Base-by-base conservation (phyloP, 2,797 vertebrate genomes). In the Morelia viridis region DNA sequence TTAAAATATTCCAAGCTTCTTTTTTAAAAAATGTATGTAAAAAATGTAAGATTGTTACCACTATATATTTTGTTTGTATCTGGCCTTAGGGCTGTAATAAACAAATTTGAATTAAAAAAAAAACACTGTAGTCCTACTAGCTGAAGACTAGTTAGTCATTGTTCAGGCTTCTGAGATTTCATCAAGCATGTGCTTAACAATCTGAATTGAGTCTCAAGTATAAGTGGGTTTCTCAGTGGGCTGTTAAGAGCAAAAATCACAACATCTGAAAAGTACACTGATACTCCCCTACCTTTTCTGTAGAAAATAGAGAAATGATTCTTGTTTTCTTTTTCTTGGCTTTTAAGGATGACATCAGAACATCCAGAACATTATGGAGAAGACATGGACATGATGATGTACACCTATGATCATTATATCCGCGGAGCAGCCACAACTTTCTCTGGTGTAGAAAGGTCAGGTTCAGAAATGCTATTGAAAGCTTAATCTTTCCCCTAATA, bases 371-470 rank as follows among this genome's bases (percentile, higher is more conserved):
- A 99, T 94, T 97, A 98, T 64, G 98, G 96, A 85, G 98, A 99
- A 95, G 99, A 99, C 50, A 98, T 96, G 57, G 99, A 99, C 96
- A 96, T 99, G 97, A 97, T 99, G 50, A 94, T 98, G 93, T 99
- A 99, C 3, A 97, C 95, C 90, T 99, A 99, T 0, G 99, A 99
- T 85, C 98, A 98, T 94, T 99, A 99, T 89, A 98, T 99, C 94
- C 98, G 99, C 58, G 99, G 99, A 35, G 99, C 99, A 85, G 97
- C 98, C 87, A 99, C 99, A 95, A 99, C 99, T 53, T 99, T 99
- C 97, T 99, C 98, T n/a, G 98, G 98, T 17, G 99, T 99, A 87
- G 97, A 99, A 85, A 98, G 99, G 99, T 99, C 96, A 96, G 98
- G 0, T 94, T 95, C 89, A 91, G 26, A 87, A 12, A 35, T 57